phyloP scores from a whole-genome alignment of 2,797 vertebrate genomes.

The Crax fasciolata region DNA sequence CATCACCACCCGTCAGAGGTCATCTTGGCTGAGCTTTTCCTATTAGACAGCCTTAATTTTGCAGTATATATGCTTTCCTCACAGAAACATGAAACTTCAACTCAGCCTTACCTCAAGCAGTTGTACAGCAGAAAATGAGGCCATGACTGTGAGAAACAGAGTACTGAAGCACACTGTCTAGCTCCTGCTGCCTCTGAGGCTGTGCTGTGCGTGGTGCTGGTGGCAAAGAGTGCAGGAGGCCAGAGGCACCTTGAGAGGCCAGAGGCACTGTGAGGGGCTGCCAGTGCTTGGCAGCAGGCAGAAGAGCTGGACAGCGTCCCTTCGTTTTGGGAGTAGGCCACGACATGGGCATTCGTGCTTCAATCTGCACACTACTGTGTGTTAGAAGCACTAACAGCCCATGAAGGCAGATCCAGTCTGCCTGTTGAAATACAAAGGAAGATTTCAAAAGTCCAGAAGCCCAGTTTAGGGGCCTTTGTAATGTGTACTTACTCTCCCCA shows the following conservation, averaged over 20 bases:
- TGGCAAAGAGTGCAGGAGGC: rapidly evolving
- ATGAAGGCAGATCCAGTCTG: not conserved
- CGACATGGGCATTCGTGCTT: rapidly evolving
- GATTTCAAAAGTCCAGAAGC: not conserved
- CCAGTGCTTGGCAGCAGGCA: rapidly evolving
- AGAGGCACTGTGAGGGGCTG: rapidly evolving
- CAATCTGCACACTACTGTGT: rapidly evolving
- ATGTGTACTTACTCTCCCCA: rapidly evolving
- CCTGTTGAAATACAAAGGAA: not conserved
- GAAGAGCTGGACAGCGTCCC: not conserved
- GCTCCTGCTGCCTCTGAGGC: not conserved
- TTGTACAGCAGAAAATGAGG: not conserved
- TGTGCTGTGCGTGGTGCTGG: rapidly evolving
- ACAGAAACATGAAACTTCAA: not conserved
- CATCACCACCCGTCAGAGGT: not conserved
- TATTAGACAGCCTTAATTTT: not conserved
- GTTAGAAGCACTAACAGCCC: not conserved
- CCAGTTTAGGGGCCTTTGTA: not conserved
- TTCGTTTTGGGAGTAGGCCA: rapidly evolving
- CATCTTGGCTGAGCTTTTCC: rapidly evolving
- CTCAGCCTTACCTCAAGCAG: not conserved
- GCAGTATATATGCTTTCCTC: too few relatives aligned
- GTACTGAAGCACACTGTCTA: rapidly evolving
- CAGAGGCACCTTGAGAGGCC: too few relatives aligned
- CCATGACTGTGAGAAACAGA: not conserved